These are phyloP conservation scores for Pipa parva DNA, from an alignment of 2,113 vertebrate species.

Conservation along the genomic window DNA sequence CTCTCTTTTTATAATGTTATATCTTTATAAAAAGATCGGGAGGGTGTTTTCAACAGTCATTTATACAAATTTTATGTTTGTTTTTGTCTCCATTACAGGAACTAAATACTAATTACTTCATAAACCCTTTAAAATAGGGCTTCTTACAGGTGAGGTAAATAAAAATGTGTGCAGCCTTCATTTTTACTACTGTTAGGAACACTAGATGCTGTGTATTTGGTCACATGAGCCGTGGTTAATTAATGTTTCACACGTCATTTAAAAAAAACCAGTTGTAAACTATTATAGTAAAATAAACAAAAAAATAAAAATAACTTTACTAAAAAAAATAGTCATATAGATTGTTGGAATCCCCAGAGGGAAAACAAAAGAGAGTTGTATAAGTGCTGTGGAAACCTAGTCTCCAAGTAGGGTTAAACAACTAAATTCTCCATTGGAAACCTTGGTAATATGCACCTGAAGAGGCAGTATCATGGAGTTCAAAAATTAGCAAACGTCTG, in stretches of 20 bases:
- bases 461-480: constrained; percentile 83
- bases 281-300: constrained; percentile 90
- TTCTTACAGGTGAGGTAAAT: constrained; percentile 76
- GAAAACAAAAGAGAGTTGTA: constrained; percentile 81
- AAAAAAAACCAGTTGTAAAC: constrained; percentile 72
- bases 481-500: constrained; percentile 79
- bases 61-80: too few relatives aligned
- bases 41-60: too few relatives aligned
- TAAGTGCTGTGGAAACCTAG: constrained; percentile 71
- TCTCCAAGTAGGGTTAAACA: constrained; percentile 63
- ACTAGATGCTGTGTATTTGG: constrained; percentile 78
- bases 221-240: constrained; percentile 82
- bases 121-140: constrained; percentile 64
- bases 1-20: too few relatives aligned
- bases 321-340: constrained; percentile 67
- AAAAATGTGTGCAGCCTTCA: constrained; percentile 63
- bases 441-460: constrained; percentile 76
- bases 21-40: too few relatives aligned
- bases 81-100: constrained; percentile 69
- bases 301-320: constrained; percentile 81
- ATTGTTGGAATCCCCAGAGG: constrained; percentile 64
- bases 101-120: constrained; percentile 69
- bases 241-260: constrained; percentile 73
- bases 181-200: constrained; percentile 67
- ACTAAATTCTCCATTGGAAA: constrained; percentile 65